phyloP scores from a whole-genome alignment of 2,113 vertebrate genomes.

The Anoplopoma fimbria region DNA sequence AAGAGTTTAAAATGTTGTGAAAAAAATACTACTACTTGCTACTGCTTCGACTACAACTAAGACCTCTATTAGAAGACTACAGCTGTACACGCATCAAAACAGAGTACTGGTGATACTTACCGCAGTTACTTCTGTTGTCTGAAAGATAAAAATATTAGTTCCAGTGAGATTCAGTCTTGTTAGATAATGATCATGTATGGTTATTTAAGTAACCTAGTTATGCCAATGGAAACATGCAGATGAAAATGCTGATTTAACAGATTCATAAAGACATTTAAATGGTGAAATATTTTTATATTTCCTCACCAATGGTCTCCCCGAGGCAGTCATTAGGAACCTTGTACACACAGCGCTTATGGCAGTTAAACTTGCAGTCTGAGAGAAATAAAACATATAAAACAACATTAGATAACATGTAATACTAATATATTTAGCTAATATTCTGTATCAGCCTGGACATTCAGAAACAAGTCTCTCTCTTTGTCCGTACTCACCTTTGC shows the following conservation, averaged over 20 bases:
- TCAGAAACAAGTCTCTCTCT: not conserved
- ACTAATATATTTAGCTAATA: not conserved
- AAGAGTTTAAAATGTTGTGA: not conserved
- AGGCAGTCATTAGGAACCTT: constrained; percentile 92
- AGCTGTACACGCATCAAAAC: constrained; percentile 18
- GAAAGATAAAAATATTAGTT: constrained; percentile 72
- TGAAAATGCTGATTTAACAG: constrained; percentile 33
- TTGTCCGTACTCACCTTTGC: constrained; percentile 85
- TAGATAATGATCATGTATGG: constrained; percentile 20
- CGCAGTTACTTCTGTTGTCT: constrained; percentile 80
- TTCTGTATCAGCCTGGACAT: not conserved
- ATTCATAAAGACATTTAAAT: not conserved
- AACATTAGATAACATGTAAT: not conserved
- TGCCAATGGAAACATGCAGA: constrained; percentile 32
- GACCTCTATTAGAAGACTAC: not conserved
- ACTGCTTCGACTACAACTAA: not conserved
- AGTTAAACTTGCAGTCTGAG: constrained; percentile 94
- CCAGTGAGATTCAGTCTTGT: constrained; percentile 49
- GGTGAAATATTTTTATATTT: not conserved
- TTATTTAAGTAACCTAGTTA: constrained; percentile 18
- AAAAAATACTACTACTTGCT: not conserved
- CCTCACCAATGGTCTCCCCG: constrained; percentile 88
- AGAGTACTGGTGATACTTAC: constrained; percentile 63
- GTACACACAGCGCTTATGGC: constrained; percentile 91
- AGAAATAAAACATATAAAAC: constrained; percentile 18